Evolutionary conservation across 2,113 vertebrate genomes (phyloP).

Genomic region (Epinephelus fuscoguttatus): DNA sequence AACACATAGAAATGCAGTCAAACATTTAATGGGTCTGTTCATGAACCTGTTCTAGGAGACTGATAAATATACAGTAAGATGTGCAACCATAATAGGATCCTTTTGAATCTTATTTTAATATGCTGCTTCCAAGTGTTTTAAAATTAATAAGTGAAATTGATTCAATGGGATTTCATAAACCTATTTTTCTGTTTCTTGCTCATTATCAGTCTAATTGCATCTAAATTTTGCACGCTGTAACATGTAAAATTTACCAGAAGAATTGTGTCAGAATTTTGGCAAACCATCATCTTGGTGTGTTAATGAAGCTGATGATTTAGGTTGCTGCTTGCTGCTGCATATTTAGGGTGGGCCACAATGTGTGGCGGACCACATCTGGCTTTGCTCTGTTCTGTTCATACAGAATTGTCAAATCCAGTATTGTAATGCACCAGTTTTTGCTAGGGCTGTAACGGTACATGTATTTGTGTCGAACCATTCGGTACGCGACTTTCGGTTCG

Average conservation of each 20-base stretch:
- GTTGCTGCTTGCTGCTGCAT: background rate
- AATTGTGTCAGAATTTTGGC: conserved; percentile 7
- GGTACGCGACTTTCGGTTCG: too few relatives aligned
- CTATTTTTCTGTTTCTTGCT: background rate
- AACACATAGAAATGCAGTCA: background rate
- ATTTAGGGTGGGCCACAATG: background rate
- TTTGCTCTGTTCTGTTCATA: background rate
- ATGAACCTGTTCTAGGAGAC: background rate
- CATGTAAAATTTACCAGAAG: background rate
- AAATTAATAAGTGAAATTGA: background rate
- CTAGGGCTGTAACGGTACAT: too few relatives aligned
- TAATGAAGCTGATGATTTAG: conserved; percentile 4
- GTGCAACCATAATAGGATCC: background rate
- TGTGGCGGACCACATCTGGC: conserved; percentile 3
- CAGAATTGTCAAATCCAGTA: background rate
- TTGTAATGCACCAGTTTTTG: background rate
- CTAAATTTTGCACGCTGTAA: background rate
- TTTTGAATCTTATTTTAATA: background rate
- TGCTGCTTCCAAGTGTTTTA: background rate
- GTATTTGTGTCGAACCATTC: too few relatives aligned
- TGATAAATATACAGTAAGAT: background rate
- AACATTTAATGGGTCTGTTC: background rate
- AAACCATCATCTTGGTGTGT: background rate
- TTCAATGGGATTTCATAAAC: background rate
- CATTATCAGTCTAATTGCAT: background rate